These are phyloP conservation scores for Gobio occitaniae DNA, from an alignment of 2,797 vertebrate species.

Conservation along the genomic window DNA sequence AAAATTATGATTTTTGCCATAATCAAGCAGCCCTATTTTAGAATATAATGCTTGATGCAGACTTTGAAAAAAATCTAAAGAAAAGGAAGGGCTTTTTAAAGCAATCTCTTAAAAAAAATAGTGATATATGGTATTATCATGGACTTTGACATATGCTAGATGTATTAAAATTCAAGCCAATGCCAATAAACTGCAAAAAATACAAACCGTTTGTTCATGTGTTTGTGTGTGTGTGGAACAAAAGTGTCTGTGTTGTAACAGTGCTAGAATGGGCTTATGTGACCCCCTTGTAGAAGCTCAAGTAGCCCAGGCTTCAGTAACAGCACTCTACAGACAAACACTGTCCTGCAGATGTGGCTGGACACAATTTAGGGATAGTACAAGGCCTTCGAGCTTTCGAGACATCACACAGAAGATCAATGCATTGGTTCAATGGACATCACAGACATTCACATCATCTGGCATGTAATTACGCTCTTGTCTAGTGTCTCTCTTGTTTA, in stretches of 20 bases:
- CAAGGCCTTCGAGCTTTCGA: conserved; percentile 26
- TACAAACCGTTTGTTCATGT: neutral
- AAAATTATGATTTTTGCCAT: too few species aligned
- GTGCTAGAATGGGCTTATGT: neutral
- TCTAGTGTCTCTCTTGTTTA: conserved; percentile 7
- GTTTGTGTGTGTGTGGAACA: neutral
- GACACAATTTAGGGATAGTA: conserved; percentile 19
- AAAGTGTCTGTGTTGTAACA: neutral
- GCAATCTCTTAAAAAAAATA: neutral
- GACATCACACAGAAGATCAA: conserved; percentile 23
- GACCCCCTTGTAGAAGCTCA: conserved; percentile 19
- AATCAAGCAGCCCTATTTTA: neutral
- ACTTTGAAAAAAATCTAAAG: neutral
- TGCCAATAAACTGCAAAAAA: neutral
- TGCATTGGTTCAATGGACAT: conserved; percentile 3
- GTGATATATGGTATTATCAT: neutral
- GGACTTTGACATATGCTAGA: neutral
- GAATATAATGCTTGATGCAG: neutral
- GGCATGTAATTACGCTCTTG: neutral
- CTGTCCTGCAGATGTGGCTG: conserved; percentile 49
- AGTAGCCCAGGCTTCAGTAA: neutral
- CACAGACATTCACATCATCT: conserved; percentile 7
- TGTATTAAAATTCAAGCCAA: neutral
- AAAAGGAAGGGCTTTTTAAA: neutral
- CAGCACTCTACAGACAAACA: conserved; percentile 8